These are phyloP conservation scores for Petromus typicus DNA, from an alignment of 2,113 vertebrate genomes.

Conservation along the genomic window DNA sequence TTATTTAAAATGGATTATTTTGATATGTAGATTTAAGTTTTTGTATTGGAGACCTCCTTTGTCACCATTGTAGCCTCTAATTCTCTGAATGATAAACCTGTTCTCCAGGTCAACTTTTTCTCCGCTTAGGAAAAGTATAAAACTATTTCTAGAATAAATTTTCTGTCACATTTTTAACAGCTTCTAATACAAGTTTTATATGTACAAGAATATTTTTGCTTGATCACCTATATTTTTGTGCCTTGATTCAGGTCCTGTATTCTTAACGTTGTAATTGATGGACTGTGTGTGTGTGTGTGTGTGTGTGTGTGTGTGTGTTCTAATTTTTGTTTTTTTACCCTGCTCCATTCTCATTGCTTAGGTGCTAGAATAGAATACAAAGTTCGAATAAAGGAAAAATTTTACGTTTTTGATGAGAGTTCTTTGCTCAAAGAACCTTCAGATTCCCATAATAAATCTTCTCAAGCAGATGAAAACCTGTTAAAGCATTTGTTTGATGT, in stretches of 20 bases:
- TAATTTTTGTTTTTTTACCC: background rate
- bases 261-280: slow-evolving; percentile 33
- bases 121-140: slow-evolving; percentile 5
- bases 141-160: slow-evolving; percentile 14
- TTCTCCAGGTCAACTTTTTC: background rate
- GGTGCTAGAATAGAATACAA: slow-evolving; percentile 69
- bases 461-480: background rate
- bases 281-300: slow-evolving; percentile 19
- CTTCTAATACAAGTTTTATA: slow-evolving; percentile 14
- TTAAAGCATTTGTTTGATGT: background rate
- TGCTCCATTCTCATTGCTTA: slow-evolving; percentile 37
- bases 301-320: background rate
- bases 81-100: background rate
- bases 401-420: slow-evolving; percentile 9
- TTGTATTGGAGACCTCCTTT: background rate
- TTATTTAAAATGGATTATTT: background rate
- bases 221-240: background rate
- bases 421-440: background rate
- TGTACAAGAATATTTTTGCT: background rate
- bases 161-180: background rate
- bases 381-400: slow-evolving; percentile 49
- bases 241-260: background rate
- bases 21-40: background rate
- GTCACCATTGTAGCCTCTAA: background rate
- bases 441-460: slow-evolving; percentile 45